Evolutionary conservation across 2,888 invertebrate genomes (phyloP), one percentile per base, ranked within the genome.

Genomic region (Creontiades dilutus): DNA sequence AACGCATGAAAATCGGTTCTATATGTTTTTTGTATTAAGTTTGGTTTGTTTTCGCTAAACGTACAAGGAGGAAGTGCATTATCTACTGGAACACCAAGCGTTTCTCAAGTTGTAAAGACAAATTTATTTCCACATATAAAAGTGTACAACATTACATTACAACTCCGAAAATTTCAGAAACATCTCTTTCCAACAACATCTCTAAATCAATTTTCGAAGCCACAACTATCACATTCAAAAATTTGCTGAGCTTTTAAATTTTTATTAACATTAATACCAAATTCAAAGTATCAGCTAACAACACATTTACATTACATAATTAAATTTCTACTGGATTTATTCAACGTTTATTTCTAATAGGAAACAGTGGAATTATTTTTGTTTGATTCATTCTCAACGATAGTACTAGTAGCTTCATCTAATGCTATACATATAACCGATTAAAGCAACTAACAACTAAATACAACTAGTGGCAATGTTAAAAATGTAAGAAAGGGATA

Each of bases 191-290:
- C 86, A 86, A 86, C 86, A 85, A 85, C 61, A 61, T 61, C n/a
- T 28, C 52, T 55, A 86, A 57, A 86, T 52, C 86, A 81, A 81
- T 68, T 90, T 90, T 89, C 84, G 87, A 91, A 91, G 90, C 89
- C 91, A 91, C 89, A 89, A 90, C 91, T 91, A 91, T 91, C 91
- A 91, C 91, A 91, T 86, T 90, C 14, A 89, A 89, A 90, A 90
- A 90, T 86, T 91, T 85, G 84, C 91, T 91, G 91, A 91, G 91
- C 91, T 90, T 91, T 88, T 80, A 75, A 88, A 88, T 14, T 82
- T 57, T 76, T 87, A 47, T 80, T 86, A 84, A 68, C 75, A 27
- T 85, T 48, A 37, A 89, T 46, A 75, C 7, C 57, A 55, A 81
- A 46, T 89, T 89, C 61, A 82, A 75, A 88, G 14, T 89, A 61